Conservation (phyloP, 2,113 vertebrate species). For the Symphodus melops region DNA sequence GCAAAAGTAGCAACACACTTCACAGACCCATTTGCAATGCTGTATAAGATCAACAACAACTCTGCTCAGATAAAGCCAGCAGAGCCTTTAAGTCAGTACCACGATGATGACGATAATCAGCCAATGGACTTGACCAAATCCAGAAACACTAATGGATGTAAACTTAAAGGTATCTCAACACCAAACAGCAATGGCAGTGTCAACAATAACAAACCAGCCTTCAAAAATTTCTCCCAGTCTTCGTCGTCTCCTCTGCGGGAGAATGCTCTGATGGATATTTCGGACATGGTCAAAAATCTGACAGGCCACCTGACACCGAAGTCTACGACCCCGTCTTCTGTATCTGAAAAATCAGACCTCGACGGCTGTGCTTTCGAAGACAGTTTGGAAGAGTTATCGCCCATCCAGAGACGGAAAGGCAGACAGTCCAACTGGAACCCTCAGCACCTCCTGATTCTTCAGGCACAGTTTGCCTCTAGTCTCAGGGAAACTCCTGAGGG, state of each 20-base stretch:
- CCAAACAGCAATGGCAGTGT: constrained; percentile 63
- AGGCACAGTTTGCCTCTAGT: constrained; percentile 97
- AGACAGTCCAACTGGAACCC: constrained; percentile 99
- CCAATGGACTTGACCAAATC: constrained; percentile 99
- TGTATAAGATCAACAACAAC: constrained; percentile 96
- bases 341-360: constrained; percentile 95
- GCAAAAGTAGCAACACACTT: constrained; percentile 91
- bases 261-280: constrained; percentile 99
- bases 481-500: constrained; percentile 94
- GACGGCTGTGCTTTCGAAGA: constrained; percentile 96
- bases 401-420: constrained; percentile 97
- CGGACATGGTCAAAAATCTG: constrained; percentile 99
- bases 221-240: constrained; percentile 83
- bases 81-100: constrained; percentile 88
- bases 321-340: constrained; percentile 94
- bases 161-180: constrained; percentile 54
- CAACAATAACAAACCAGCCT: constrained; percentile 79
- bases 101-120: constrained; percentile 91
- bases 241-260: constrained; percentile 90
- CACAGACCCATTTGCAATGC: constrained; percentile 93
- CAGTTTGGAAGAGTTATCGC: constrained; percentile 93
- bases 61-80: constrained; percentile 87
- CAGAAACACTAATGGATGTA: constrained; percentile 84
- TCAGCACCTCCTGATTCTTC: constrained; percentile 97
- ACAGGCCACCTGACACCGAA: constrained; percentile 97